Evolutionary conservation across 2,797 vertebrate species (phyloP).

Genomic region (Glossophaga mutica): DNA sequence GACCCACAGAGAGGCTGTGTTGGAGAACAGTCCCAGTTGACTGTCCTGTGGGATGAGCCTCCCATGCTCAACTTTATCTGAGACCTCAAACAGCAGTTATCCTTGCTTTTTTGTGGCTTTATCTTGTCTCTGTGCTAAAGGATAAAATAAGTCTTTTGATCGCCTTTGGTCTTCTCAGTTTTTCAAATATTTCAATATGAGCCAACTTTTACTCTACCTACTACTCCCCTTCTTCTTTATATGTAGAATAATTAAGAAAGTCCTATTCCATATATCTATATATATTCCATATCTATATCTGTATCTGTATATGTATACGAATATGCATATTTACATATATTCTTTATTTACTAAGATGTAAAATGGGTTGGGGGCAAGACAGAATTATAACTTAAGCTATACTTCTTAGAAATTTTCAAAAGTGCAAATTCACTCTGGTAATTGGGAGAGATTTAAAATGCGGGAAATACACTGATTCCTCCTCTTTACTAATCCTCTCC

Average conservation of each 20-base stretch:
- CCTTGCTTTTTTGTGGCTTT: background rate
- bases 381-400: background rate
- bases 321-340: too few species aligned
- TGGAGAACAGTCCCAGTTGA: background rate
- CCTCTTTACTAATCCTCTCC: background rate
- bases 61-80: background rate
- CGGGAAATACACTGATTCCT: too few species aligned
- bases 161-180: background rate
- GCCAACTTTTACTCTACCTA: background rate
- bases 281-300: too few species aligned
- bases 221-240: background rate
- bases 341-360: background rate
- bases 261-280: background rate
- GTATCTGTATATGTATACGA: too few species aligned
- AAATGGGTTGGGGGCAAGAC: background rate
- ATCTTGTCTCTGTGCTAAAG: background rate
- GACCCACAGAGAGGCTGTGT: background rate
- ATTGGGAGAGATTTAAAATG: background rate
- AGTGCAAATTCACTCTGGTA: background rate
- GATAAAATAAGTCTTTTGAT: background rate
- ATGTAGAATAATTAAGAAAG: background rate
- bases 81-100: background rate
- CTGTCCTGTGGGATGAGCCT: rapidly evolving
- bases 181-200: background rate
- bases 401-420: background rate